Evolutionary conservation across 2,888 invertebrate genomes (phyloP).

Genomic region (Meteorus cinctellus): DNA sequence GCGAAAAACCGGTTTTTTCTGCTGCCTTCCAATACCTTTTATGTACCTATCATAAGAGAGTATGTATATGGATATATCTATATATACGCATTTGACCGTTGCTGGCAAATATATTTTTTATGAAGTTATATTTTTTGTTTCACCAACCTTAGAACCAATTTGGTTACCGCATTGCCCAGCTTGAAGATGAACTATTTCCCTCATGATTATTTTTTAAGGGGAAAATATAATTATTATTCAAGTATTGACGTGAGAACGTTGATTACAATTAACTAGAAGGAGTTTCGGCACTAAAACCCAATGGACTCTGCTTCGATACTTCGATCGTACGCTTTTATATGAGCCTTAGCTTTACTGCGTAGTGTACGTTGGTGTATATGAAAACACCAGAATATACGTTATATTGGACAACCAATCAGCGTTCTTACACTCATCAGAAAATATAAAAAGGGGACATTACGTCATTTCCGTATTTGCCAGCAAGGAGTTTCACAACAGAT

Average conservation of each 20-base stretch:
- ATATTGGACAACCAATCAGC: neutral
- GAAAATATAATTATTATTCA: too few species aligned
- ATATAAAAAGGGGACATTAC: neutral
- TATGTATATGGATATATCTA: too few species aligned
- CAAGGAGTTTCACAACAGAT: neutral
- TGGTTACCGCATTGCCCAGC: conserved; percentile 80
- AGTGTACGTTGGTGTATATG: neutral
- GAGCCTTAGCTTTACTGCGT: neutral
- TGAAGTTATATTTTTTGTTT: neutral
- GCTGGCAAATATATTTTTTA: too few species aligned
- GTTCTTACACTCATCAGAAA: neutral
- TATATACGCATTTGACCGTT: too few species aligned
- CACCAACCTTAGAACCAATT: conserved; percentile 76
- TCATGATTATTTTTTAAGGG: conserved; percentile 69
- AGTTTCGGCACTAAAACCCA: too few species aligned
- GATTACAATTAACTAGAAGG: too few species aligned
- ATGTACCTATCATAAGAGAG: too few species aligned
- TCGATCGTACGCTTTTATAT: neutral
- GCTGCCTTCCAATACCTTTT: too few species aligned
- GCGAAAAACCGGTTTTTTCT: neutral
- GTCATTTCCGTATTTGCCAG: neutral
- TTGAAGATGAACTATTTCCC: conserved; percentile 79
- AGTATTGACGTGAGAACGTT: too few species aligned
- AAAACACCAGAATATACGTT: too few species aligned
- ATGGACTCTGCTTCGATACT: neutral